These are phyloP conservation scores for Lycaon pictus DNA, from an alignment of 2,113 vertebrate species.

Conservation along the genomic window DNA sequence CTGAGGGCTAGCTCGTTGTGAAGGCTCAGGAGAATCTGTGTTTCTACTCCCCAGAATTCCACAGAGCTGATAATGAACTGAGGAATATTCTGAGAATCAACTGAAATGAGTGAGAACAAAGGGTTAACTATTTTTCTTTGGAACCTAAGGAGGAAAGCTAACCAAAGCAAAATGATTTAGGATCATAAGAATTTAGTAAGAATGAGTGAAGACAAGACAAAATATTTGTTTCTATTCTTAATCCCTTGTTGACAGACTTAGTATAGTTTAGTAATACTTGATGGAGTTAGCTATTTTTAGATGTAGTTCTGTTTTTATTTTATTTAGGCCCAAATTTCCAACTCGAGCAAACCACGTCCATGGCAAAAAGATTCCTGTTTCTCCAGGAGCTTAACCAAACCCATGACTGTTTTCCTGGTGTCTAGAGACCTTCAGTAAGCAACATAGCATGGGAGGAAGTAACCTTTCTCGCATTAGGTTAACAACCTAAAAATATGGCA, in stretches of 20 bases:
- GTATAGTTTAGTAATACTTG: not conserved
- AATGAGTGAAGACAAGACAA: not conserved
- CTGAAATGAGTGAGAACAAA: not conserved
- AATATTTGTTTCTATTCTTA: not conserved
- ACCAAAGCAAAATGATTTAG: not conserved
- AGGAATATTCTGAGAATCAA: not conserved
- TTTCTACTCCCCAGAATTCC: not conserved
- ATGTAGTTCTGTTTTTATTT: not conserved
- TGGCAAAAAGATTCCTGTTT: slow-evolving; percentile 19
- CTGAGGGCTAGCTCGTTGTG: not conserved
- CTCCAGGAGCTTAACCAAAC: slow-evolving; percentile 20
- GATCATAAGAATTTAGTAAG: not conserved
- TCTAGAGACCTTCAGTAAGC: not conserved
- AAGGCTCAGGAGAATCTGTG: not conserved
- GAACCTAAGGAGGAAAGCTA: not conserved
- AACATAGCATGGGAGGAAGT: slow-evolving; percentile 13
- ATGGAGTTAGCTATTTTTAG: slow-evolving; percentile 11
- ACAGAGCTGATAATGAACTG: not conserved
- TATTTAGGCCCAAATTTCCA: slow-evolving; percentile 21
- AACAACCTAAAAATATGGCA: slow-evolving; percentile 37
- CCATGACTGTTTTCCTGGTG: not conserved
- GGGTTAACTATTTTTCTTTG: not conserved
- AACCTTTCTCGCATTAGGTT: not conserved
- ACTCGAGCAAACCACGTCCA: not conserved
- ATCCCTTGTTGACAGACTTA: not conserved